phyloP scores from a whole-genome alignment of 2,113 vertebrate genomes.

The Columba livia region DNA sequence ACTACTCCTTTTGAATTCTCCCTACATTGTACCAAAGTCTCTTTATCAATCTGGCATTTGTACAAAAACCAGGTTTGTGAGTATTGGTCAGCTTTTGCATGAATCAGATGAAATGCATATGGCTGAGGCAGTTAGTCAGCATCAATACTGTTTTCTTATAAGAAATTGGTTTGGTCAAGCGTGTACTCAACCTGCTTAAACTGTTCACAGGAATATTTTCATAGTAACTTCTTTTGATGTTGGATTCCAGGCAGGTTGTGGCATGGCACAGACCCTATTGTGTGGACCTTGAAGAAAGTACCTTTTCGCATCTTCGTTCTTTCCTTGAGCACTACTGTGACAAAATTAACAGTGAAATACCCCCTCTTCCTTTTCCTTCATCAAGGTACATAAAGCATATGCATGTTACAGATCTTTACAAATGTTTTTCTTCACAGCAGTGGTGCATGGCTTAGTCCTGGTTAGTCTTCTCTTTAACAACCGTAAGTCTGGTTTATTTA shows the following conservation, averaged over 20 bases:
- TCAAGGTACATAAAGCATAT: slow-evolving; percentile 81
- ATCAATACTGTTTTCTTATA: neutral
- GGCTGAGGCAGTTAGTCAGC: neutral
- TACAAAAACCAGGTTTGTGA: neutral
- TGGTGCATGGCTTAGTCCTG: neutral
- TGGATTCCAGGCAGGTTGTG: slow-evolving; percentile 87
- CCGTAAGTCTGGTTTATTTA: neutral
- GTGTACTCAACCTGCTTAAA: neutral
- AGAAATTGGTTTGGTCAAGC: neutral
- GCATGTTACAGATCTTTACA: neutral
- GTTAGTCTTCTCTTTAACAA: neutral
- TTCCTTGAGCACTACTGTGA: slow-evolving; percentile 97
- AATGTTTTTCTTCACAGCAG: neutral
- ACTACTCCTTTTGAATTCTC: neutral
- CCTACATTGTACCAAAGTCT: neutral
- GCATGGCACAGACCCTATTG: slow-evolving; percentile 98
- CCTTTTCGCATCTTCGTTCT: slow-evolving; percentile 92
- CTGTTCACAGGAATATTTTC: neutral
- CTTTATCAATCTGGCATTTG: neutral
- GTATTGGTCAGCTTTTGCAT: neutral
- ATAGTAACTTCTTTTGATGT: neutral
- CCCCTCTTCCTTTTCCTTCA: slow-evolving; percentile 91
- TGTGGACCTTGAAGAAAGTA: slow-evolving; percentile 97
- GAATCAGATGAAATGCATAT: neutral
- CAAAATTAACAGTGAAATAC: slow-evolving; percentile 89